Base-by-base conservation (phyloP, 2,113 vertebrate genomes). In the Misgurnus mizolepis region DNA sequence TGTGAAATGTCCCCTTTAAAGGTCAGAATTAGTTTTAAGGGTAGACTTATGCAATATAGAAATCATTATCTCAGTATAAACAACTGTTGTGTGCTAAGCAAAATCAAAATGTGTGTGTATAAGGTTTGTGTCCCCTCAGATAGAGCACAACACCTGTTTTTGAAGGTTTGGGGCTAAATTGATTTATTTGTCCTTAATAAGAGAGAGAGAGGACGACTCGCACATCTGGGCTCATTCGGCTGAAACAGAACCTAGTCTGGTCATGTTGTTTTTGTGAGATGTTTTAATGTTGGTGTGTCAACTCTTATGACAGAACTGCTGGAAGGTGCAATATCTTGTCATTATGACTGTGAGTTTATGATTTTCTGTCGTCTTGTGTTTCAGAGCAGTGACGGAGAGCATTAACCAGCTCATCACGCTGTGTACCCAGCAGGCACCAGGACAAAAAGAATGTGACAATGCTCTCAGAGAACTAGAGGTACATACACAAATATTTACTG, bases 361-460 rank as follows among this genome's bases (percentile, higher is more conserved):
- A 41, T n/a, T 15, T 47, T 50, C 78, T 22, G 66, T 15, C 67
- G 68, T 49, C 18, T 14, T 88, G 80, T 87, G 68, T 93, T 90
- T 43, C 90, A 99, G 98, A 92, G 96, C 98, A n/a, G 98, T 99
- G 88, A 99, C 98, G 0, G 98, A 99, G 90, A 99, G 98, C 84
- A 99, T 99, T 91, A 99, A 99, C 87, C 97, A 98, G 88, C 94
- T 99, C 80, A 99, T 99, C 92, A 98, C 95, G 0, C 88, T 99
- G 88, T 99, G 97, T 68, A 98, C 98, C n/a, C 98, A 98, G 82
- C 98, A 99, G 88, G 98, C 98, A 49, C 97, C 98, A 0, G 98
- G 98, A 78, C 98, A 99, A 91, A 99, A 96, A 88, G 98, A 99
- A 88, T 99, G 98, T 88, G 98, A 99, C 87, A 99, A 99, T 0